Evolutionary conservation across 2,888 invertebrate species (phyloP).

Genomic region (Geotrupes spiniger): DNA sequence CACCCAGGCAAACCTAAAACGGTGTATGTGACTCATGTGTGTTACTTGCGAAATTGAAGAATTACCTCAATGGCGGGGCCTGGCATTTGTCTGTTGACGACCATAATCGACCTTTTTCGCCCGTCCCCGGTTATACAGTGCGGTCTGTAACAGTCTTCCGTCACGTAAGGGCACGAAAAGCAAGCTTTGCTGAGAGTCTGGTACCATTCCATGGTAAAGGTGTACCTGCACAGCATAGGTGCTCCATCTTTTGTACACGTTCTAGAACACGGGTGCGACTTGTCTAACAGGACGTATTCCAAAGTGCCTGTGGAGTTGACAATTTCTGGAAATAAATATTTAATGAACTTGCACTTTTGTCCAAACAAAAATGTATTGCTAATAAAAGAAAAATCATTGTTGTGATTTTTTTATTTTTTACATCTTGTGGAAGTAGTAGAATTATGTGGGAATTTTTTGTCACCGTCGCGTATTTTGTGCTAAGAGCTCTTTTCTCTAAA

Average conservation of each 20-base stretch:
- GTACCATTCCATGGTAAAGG: constrained; percentile 78
- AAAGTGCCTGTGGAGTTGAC: constrained; percentile 20
- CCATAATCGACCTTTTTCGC: constrained; percentile 67
- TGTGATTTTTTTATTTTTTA: too few species aligned
- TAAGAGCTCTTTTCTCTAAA: too few species aligned
- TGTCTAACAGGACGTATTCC: constrained; percentile 39
- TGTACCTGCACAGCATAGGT: constrained; percentile 69
- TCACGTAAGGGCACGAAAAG: constrained; percentile 73
- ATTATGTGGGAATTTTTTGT: too few species aligned
- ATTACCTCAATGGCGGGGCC: constrained; percentile 79
- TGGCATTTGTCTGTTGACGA: constrained; percentile 83
- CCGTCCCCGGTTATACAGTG: constrained; percentile 88
- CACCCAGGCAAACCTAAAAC: constrained; percentile 78
- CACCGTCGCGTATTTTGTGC: too few species aligned
- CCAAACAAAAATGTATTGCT: too few species aligned
- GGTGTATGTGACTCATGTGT: too few species aligned
- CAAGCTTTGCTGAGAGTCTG: constrained; percentile 87
- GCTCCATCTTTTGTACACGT: constrained; percentile 59
- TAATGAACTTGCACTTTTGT: too few species aligned
- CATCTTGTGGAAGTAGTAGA: too few species aligned
- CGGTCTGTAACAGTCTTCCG: constrained; percentile 69
- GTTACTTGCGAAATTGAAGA: not conserved
- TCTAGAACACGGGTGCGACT: constrained; percentile 60
- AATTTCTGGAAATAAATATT: not conserved
- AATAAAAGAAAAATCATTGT: too few species aligned